A percentile compares a stretch with the other conserved stretches of the same genome.
These are phyloP conservation scores for Drosophila macrospina DNA, from an alignment of 2,888 invertebrate species.

Conservation along the genomic window DNA sequence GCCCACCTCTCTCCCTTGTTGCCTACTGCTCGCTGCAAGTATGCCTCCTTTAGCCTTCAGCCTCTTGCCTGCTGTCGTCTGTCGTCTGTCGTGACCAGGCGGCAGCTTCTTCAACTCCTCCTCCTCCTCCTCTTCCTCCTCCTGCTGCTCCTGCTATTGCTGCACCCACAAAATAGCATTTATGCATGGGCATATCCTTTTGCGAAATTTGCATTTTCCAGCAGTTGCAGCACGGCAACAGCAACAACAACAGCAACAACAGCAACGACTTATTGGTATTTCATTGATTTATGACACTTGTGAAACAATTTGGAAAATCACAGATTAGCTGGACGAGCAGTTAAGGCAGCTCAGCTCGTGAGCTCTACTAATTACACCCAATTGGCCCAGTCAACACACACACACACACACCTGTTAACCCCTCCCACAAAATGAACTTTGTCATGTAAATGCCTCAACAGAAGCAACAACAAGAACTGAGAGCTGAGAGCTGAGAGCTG, in stretches of 20 bases:
- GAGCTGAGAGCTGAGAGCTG: background rate
- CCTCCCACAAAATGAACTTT: conserved; percentile 56
- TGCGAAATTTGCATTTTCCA: conserved; percentile 83
- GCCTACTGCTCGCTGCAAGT: background rate
- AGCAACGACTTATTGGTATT: conserved; percentile 83
- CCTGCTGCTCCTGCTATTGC: conserved; percentile 3
- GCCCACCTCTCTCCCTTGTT: background rate
- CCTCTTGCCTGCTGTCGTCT: conserved; percentile 49
- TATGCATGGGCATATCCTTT: conserved; percentile 78
- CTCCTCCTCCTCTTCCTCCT: conserved; percentile 7
- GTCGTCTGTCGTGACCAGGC: conserved; percentile 37
- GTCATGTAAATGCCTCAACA: conserved; percentile 51
- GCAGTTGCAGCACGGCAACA: conserved; percentile 67
- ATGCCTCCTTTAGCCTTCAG: background rate
- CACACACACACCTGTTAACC: conserved; percentile 6
- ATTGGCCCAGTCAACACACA: conserved; percentile 42
- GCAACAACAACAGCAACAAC: conserved; percentile 25
- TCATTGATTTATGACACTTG: conserved; percentile 85
- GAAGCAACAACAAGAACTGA: background rate
- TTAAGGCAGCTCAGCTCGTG: conserved; percentile 23
- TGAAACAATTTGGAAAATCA: conserved; percentile 84
- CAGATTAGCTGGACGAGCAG: conserved; percentile 77
- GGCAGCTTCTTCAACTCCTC: too few relatives aligned
- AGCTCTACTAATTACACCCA: conserved; percentile 74
- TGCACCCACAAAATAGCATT: conserved; percentile 52